phyloP scores from a whole-genome alignment of 2,797 vertebrate genomes.

The Chelon labrosus region DNA sequence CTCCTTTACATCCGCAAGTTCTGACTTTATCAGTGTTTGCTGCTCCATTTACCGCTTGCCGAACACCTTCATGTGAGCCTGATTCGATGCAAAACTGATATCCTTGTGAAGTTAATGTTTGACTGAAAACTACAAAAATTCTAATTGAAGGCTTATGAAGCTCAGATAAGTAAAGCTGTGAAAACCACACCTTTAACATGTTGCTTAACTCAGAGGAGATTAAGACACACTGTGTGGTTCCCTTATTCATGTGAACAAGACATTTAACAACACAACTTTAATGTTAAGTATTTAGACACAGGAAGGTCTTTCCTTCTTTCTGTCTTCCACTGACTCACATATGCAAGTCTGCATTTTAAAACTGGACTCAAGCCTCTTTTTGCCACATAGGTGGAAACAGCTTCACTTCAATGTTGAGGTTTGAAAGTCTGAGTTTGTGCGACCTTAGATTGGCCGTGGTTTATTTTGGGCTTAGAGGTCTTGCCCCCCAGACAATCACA shows the following conservation, averaged over 20 bases:
- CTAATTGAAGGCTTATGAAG: constrained; percentile 1
- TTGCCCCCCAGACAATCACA: neutral
- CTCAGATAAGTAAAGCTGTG: constrained; percentile 12
- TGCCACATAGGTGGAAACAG: neutral
- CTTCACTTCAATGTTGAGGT: neutral
- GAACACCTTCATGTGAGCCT: neutral
- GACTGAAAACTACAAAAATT: constrained; percentile 31
- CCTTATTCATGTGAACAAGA: constrained; percentile 21
- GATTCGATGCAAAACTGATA: constrained; percentile 19
- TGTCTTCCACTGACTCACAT: neutral
- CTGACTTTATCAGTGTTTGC: constrained; percentile 19
- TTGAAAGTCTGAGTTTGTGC: neutral
- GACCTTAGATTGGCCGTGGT: neutral
- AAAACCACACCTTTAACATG: constrained; percentile 9
- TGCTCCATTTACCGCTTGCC: neutral
- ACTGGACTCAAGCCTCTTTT: neutral
- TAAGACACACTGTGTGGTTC: constrained; percentile 11
- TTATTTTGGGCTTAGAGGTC: constrained; percentile 20
- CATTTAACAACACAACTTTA: constrained; percentile 4
- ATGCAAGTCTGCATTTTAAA: neutral
- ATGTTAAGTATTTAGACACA: neutral
- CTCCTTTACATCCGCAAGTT: neutral
- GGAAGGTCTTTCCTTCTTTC: neutral
- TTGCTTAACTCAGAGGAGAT: constrained; percentile 16
- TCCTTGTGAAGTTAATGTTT: constrained; percentile 51